Evolutionary conservation across 2,888 invertebrate species (phyloP), one percentile per base, ranked within the genome.

Genomic region (Drosophila algonquin): DNA sequence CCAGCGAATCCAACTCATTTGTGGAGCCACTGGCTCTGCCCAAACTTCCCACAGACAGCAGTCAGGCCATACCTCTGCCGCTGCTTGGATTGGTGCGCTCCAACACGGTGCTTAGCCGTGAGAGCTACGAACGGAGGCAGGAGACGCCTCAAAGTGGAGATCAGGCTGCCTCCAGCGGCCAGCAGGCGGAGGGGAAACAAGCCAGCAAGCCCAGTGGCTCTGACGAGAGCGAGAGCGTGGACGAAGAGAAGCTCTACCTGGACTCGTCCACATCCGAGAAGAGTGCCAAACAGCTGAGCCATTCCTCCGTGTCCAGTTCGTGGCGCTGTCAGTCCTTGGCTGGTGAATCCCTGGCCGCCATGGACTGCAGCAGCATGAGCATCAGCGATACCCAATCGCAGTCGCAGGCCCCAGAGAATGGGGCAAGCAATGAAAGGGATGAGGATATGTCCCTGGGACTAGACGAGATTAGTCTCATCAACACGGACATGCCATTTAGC

Each of bases 191-290:
- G 47, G 55, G 63, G 1, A 72, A 62, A 5, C 24, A 5, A 5
- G 30, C 61, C 3, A 21, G 21, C 21, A 63, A 73, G 47, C 62
- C 71, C 27, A 79, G 74, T 40, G 72, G 86, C 21, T 90, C 90
- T 2, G 90, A 90, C 18, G 90, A 93, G 73, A 93, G 93, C 77
- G 93, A 93, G 59, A 93, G 94, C 62, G 88, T 93, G 87, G 93
- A 95, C 92, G 94, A 96, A 93, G 94, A 94, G 93, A 93, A 96
- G 93, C 93, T 94, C 86, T 94, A 94, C 93, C 93, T 95, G 92
- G 94, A 96, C 93, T 92, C 93, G 65, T 93, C 93, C 67, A 93
- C 93, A 69, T 93, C 93, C 14, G 94, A 94, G 79, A 93, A 93
- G 80, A 83, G 87, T 76, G 82, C 86, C 76, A 92, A 92, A 77